Percentiles rank a stretch among this genome's conserved stretches.
phyloP scores from a whole-genome alignment of 2,888 invertebrate species.

The Ectobius pallidus region DNA sequence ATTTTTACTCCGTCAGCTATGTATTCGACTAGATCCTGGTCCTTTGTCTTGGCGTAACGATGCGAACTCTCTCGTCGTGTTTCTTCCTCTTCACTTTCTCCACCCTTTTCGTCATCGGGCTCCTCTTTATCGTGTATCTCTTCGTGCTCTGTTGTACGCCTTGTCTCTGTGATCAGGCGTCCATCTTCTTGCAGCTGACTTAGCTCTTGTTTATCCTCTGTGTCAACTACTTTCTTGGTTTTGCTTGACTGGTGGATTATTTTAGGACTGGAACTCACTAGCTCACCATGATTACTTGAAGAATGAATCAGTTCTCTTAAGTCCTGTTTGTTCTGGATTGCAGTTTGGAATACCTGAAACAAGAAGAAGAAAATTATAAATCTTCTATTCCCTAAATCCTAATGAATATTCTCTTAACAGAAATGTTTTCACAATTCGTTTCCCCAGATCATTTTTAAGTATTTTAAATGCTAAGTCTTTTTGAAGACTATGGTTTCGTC shows the following conservation, averaged over 20 bases:
- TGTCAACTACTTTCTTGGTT: constrained; percentile 79
- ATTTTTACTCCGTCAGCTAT: constrained; percentile 81
- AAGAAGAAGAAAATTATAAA: constrained; percentile 44
- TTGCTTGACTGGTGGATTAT: constrained; percentile 77
- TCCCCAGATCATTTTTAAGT: no score
- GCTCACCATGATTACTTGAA: constrained; percentile 51
- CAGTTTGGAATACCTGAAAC: constrained; percentile 76
- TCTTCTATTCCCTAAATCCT: no score
- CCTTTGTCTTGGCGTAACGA: constrained; percentile 72
- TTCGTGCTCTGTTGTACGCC: constrained; percentile 83
- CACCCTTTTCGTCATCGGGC: constrained; percentile 63
- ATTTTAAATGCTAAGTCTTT: no score
- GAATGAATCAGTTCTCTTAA: constrained; percentile 67
- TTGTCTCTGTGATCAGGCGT: constrained; percentile 83
- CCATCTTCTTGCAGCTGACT: constrained; percentile 64
- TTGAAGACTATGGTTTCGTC: no score
- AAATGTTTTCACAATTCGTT: no score
- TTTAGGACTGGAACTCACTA: constrained; percentile 68
- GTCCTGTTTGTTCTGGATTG: constrained; percentile 62
- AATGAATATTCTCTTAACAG: no score
- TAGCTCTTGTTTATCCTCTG: constrained; percentile 70
- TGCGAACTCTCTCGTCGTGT: constrained; percentile 64
- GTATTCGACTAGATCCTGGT: constrained; percentile 84
- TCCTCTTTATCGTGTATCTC: constrained; percentile 79
- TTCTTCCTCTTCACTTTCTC: constrained; percentile 54